Evolutionary conservation across 2,797 vertebrate genomes (phyloP), one percentile per base, ranked within the genome.

Genomic region (Tokudaia muenninki): DNA sequence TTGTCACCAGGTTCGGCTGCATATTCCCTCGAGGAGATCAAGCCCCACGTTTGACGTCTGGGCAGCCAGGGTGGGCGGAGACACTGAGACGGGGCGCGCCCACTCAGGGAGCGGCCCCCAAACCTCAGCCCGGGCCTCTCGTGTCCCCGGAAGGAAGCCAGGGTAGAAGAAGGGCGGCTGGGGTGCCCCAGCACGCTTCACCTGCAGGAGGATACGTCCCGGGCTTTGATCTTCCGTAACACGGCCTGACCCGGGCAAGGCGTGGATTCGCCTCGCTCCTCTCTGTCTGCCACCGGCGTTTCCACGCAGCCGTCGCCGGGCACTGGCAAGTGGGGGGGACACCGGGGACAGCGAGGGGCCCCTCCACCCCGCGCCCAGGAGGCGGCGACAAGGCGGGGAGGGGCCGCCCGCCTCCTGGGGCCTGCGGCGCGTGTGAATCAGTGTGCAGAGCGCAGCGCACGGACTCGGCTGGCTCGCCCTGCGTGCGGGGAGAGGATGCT

Each of bases 401-500:
- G 97, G 89, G 94, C 96, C 92, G 65, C 87, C 96, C 80, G 97
- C 95, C 96, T 92, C 94, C 94, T 37, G 83, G 96, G 95, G 97
- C 97, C 93, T 84, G 97, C 75, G 83, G 95, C 90, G 96, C 97
- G 93, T 96, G 97, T 90, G 95, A 96, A 92, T 94, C 77, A 55
- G 82, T 65, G 82, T 67, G 82, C 82, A 86, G 82, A 86, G 82
- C 82, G 82, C 82, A 31, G 96, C 95, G 90, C 96, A 92, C 91
- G 74, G 91, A 95, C 94, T 96, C 83, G 84, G 92, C 81, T 77
- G 91, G 57, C 91, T 88, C 4, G 87, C 92, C 92, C 57, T 4
- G 93, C 67, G 75, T 63, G 95, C 95, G 37, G 83, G 94, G 80
- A 34, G 61, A 96, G 93, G 95, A 97, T 97, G 98, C 96, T 98